Evolutionary conservation across 2,113 vertebrate species (phyloP).

Genomic region (Nerophis ophidion): DNA sequence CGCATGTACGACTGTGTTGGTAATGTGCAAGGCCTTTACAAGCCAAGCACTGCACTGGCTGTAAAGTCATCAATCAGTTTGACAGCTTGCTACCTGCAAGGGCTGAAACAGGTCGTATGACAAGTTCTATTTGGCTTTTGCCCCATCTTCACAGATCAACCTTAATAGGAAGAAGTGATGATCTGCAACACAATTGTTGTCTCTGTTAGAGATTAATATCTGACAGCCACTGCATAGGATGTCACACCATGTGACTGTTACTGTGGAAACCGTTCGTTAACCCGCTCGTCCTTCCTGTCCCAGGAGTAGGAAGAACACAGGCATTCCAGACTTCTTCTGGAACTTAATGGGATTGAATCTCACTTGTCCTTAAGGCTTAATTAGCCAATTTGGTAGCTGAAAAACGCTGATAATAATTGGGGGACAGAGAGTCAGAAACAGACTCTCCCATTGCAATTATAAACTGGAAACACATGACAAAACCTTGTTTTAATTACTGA

Average conservation of each 20-base stretch:
- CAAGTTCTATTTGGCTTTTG: constrained; percentile 39
- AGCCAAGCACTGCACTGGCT: constrained; percentile 40
- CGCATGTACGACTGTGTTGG: background rate
- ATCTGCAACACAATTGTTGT: constrained; percentile 43
- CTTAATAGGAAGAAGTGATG: constrained; percentile 36
- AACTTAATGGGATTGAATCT: constrained; percentile 33
- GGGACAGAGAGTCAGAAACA: constrained; percentile 43
- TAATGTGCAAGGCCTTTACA: constrained; percentile 40
- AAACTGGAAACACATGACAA: constrained; percentile 56
- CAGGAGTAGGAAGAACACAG: constrained; percentile 31
- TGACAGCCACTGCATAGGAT: constrained; percentile 40
- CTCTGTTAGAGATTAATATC: constrained; percentile 32
- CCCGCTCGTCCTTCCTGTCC: constrained; percentile 17
- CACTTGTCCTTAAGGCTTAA: constrained; percentile 63
- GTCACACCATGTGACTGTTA: constrained; percentile 42
- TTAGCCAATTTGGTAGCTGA: constrained; percentile 54
- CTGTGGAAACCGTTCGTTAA: constrained; percentile 47
- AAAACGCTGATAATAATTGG: constrained; percentile 58
- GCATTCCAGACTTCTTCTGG: constrained; percentile 36
- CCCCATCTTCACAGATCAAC: constrained; percentile 30
- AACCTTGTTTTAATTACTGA: constrained; percentile 52
- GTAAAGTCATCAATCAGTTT: constrained; percentile 42
- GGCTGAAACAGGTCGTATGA: constrained; percentile 37
- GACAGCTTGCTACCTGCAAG: constrained; percentile 40
- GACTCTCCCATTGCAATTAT: constrained; percentile 54